Evolutionary conservation across 2,797 vertebrate genomes (phyloP), one percentile per base, ranked within the genome.

Genomic region (Protonibea diacanthus): DNA sequence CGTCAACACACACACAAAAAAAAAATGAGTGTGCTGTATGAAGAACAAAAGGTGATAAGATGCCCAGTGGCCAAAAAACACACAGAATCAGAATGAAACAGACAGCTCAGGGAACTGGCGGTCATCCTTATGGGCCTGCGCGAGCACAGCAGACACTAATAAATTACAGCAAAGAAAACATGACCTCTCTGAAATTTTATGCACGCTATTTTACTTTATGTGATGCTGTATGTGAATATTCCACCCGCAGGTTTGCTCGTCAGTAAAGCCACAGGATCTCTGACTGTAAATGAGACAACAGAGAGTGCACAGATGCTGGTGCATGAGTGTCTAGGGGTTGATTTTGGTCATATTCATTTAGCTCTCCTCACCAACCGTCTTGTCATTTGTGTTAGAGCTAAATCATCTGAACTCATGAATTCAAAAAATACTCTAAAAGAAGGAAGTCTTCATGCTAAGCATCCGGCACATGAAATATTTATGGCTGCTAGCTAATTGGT

Each of bases 21-120:
- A 87, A 92, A 91, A 87, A 81, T 67, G 10, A 55, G 73, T 52
- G 47, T 48, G 66, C 79, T 67, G 63, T 68, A 45, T 52, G 70
- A 89, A 84, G 84, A 93, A 89, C 86, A 92, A 86, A 88, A 81
- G 64, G 60, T 80, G 72, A 86, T 83, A 74, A 74, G 84, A 89
- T 69, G 71, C 80, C 79, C 40, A 61, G 71, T 82, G 76, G 78
- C 85, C 78, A 89, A 78, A 88, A 77, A 78, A 78, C 76, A 83
- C 75, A 82, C 25, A 61, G 62, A 82, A 55, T 89, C 59, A 42
- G 71, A 82, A 85, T 76, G 57, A 88, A 88, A 74, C 76, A 81
- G 67, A 73, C 56, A 80, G 65, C 53, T 63, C 59, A 38, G 82
- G 77, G 76, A 79, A 65, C 57, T 49, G 42, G 67, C 72, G 71